These are phyloP conservation scores for Astur gentilis DNA, from an alignment of 2,113 vertebrate species.

Conservation along the genomic window DNA sequence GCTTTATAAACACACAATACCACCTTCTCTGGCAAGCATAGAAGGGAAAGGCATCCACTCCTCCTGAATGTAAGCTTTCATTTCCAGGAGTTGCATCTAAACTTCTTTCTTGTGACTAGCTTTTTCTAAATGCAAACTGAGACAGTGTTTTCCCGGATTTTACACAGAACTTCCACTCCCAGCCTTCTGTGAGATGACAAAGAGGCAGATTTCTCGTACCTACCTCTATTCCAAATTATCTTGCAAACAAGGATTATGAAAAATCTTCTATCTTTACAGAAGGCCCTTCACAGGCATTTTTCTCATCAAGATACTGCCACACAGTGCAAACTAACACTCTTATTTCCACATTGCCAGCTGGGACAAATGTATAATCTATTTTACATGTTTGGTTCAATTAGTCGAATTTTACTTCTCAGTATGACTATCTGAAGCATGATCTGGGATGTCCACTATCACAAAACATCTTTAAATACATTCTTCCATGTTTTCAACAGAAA, in stretches of 20 bases:
- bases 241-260: neutral
- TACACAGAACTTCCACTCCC: neutral
- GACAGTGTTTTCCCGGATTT: neutral
- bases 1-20: constrained; percentile 48
- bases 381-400: neutral
- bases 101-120: neutral
- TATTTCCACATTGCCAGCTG: neutral
- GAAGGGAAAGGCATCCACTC: constrained; percentile 4
- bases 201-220: neutral
- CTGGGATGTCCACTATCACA: neutral
- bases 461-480: neutral
- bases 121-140: neutral
- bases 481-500: neutral
- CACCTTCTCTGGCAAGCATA: constrained; percentile 5
- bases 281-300: neutral
- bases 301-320: neutral
- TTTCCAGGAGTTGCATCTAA: neutral
- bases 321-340: neutral
- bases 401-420: neutral
- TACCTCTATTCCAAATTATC: neutral
- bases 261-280: neutral
- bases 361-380: neutral
- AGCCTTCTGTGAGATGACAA: neutral
- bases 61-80: constrained; percentile 21
- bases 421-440: neutral